phyloP scores from a whole-genome alignment of 2,888 invertebrate genomes.

The Perdita meconis region DNA sequence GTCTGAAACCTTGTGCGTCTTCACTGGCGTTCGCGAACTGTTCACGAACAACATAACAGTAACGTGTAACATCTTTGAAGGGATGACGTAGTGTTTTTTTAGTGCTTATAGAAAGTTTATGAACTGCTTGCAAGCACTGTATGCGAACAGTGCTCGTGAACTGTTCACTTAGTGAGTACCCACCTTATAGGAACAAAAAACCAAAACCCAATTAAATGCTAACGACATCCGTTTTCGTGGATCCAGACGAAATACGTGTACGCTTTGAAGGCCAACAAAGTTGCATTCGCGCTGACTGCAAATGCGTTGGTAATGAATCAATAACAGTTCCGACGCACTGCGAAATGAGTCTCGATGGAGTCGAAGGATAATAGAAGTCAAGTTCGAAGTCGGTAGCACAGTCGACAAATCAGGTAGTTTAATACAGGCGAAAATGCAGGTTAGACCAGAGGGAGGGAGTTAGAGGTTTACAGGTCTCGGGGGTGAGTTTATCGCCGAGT shows the following conservation, averaged over 20 bases:
- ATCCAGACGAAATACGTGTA: not conserved
- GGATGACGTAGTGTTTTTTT: no score
- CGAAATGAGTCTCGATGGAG: conserved; percentile 57
- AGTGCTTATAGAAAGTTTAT: no score
- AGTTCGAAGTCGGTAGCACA: conserved; percentile 65
- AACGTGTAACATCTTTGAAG: no score
- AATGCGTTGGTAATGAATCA: conserved; percentile 26
- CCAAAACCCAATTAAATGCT: no score
- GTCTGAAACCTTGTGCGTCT: no score
- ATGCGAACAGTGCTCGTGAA: no score
- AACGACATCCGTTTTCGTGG: not conserved
- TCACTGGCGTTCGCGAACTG: no score
- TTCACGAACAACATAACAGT: no score
- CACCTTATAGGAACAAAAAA: no score
- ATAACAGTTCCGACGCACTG: conserved; percentile 33
- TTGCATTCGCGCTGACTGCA: not conserved
- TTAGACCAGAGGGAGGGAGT: conserved; percentile 71
- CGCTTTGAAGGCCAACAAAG: not conserved
- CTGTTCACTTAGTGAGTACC: no score
- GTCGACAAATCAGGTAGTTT: conserved; percentile 77
- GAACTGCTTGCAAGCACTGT: no score
- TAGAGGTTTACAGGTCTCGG: conserved; percentile 77
- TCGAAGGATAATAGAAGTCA: conserved; percentile 63
- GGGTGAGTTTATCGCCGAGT: conserved; percentile 85
- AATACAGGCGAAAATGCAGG: conserved; percentile 75